phyloP scores from a whole-genome alignment of 2,797 vertebrate genomes.

The Ptychobarbus kaznakovi region DNA sequence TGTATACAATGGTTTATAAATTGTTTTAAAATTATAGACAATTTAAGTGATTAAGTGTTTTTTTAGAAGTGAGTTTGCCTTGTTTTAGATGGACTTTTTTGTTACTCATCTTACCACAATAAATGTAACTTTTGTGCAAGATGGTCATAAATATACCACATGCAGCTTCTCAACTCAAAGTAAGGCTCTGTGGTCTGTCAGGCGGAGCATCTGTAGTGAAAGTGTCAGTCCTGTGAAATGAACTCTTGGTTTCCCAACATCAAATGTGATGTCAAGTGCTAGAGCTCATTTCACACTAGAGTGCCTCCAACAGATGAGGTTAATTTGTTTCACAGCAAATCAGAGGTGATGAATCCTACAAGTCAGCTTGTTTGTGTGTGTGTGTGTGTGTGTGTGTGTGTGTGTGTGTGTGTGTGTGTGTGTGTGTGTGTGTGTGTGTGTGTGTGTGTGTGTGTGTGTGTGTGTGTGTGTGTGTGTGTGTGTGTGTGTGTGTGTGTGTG shows the following conservation, averaged over 20 bases:
- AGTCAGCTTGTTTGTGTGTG: conserved; percentile 27
- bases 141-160: background rate
- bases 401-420: conserved; percentile 5
- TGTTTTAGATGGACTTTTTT: background rate
- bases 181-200: background rate
- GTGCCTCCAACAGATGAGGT: conserved; percentile 18
- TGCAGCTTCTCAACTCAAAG: background rate
- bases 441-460: conserved; percentile 17
- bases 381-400: conserved; percentile 8
- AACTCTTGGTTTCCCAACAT: conserved; percentile 10
- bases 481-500: conserved; percentile 14
- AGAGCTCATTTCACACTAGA: conserved; percentile 53
- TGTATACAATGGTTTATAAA: no score
- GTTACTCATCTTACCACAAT: background rate
- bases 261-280: background rate
- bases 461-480: conserved; percentile 3
- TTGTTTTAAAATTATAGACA: no score
- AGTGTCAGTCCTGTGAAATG: background rate
- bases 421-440: conserved; percentile 22
- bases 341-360: conserved; percentile 7
- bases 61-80: background rate
- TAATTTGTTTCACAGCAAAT: background rate
- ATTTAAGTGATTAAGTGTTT: background rate
- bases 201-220: background rate
- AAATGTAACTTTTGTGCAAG: background rate